A percentile compares a stretch with the other conserved stretches of the same genome.
These are phyloP conservation scores for Pectinophora gossypiella DNA, from an alignment of 1,140 invertebrate species.

Conservation along the genomic window DNA sequence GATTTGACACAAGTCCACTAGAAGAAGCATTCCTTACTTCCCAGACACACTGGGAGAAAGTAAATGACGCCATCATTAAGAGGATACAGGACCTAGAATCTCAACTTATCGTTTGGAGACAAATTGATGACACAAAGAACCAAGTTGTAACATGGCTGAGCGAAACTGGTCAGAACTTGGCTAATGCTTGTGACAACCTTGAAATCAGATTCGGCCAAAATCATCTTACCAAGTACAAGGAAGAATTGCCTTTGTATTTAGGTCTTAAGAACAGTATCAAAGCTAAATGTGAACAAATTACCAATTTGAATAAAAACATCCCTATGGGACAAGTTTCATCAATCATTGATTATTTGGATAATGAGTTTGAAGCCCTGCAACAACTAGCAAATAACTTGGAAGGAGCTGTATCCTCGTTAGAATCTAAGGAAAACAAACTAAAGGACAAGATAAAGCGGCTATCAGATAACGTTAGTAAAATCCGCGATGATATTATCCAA, in stretches of 20 bases:
- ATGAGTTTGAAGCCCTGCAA: constrained; percentile 87
- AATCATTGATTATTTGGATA: constrained; percentile 82
- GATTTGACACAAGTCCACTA: constrained; percentile 81
- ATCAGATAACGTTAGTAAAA: constrained; percentile 81
- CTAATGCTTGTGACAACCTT: constrained; percentile 83
- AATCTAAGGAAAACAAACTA: constrained; percentile 84
- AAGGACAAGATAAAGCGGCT: constrained; percentile 82
- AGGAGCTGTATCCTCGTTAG: constrained; percentile 80
- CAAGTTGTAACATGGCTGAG: constrained; percentile 90
- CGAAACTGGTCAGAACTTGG: constrained; percentile 85
- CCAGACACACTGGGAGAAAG: constrained; percentile 84
- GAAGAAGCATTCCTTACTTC: constrained; percentile 78
- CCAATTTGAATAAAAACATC: constrained; percentile 85
- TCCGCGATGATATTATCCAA: constrained; percentile 91
- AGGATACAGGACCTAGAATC: constrained; percentile 88
- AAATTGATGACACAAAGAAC: constrained; percentile 90
- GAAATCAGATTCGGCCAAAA: constrained; percentile 88
- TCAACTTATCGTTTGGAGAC: constrained; percentile 93
- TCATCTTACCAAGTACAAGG: constrained; percentile 88
- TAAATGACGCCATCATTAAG: constrained; percentile 81
- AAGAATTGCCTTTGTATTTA: constrained; percentile 87
- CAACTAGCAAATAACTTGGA: constrained; percentile 86
- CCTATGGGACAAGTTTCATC: constrained; percentile 82
- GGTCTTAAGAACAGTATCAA: constrained; percentile 85
- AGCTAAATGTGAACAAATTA: constrained; percentile 87